Conservation (phyloP, 2,113 vertebrate species). For the Abramis brama region DNA sequence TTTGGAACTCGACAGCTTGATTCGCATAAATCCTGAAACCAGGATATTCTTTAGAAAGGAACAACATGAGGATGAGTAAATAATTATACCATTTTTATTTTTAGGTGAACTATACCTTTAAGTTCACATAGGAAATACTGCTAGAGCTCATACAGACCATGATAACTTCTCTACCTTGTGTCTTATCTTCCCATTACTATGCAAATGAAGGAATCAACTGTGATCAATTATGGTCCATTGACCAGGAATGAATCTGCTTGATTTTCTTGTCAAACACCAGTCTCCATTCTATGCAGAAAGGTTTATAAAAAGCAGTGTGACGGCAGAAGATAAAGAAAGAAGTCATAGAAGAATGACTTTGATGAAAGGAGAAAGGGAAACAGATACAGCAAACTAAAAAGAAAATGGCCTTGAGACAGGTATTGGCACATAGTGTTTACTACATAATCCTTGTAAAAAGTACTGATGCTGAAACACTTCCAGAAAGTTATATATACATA, state of each 20-base stretch:
- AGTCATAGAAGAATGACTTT: not conserved
- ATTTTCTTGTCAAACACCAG: not conserved
- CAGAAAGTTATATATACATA: not conserved
- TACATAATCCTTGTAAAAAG: not conserved
- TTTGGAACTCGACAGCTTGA: not conserved
- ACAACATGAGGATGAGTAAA: not conserved
- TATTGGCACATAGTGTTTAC: not conserved
- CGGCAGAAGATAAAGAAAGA: not conserved
- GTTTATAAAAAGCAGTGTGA: not conserved
- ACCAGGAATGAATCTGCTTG: not conserved
- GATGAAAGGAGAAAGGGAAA: not conserved
- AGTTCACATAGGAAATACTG: not conserved
- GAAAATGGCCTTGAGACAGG: not conserved
- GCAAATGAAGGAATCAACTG: constrained; percentile 15
- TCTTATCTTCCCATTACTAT: constrained; percentile 23
- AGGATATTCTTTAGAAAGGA: not conserved
- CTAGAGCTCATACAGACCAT: not conserved
- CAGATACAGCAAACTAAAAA: not conserved
- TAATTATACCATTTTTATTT: not conserved
- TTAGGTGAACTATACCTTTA: not conserved
- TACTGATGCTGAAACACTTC: not conserved
- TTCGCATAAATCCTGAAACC: not conserved
- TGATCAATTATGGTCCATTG: not conserved
- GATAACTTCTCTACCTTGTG: not conserved
- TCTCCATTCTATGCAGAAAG: not conserved